These are phyloP conservation scores for Agriopis leucophaearia DNA, from an alignment of 2,888 invertebrate species.

Conservation along the genomic window DNA sequence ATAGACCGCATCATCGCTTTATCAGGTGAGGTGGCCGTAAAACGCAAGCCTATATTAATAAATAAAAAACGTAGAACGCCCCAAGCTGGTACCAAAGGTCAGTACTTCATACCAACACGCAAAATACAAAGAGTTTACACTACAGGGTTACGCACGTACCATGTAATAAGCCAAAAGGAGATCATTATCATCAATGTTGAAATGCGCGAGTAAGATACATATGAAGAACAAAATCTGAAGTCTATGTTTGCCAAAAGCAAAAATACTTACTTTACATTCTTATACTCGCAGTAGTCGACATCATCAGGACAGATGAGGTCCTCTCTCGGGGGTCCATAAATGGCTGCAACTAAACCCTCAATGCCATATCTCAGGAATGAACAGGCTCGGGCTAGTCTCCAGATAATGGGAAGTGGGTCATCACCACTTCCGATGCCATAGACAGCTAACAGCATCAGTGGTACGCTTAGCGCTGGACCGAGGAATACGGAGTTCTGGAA, in stretches of 20 bases:
- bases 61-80: no score
- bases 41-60: no score
- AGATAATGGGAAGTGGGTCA: slow-evolving; percentile 89
- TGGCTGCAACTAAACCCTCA: slow-evolving; percentile 92
- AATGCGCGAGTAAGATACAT: no score
- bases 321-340: slow-evolving; percentile 92
- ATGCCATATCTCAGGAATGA: slow-evolving; percentile 94
- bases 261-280: slow-evolving; percentile 86
- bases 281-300: slow-evolving; percentile 91
- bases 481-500: slow-evolving; percentile 95
- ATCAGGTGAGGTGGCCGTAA: no score
- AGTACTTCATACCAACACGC: no score
- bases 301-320: slow-evolving; percentile 91
- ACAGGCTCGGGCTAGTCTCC: slow-evolving; percentile 92
- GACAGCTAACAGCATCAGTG: slow-evolving; percentile 94
- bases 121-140: no score
- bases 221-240: neutral
- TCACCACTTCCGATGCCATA: slow-evolving; percentile 94
- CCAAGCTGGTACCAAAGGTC: no score
- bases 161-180: no score
- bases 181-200: no score
- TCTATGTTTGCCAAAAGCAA: neutral
- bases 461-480: slow-evolving; percentile 95
- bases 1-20: no score
- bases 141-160: no score